Conservation (phyloP, 1,140 invertebrate species). For the Formica selysi region DNA sequence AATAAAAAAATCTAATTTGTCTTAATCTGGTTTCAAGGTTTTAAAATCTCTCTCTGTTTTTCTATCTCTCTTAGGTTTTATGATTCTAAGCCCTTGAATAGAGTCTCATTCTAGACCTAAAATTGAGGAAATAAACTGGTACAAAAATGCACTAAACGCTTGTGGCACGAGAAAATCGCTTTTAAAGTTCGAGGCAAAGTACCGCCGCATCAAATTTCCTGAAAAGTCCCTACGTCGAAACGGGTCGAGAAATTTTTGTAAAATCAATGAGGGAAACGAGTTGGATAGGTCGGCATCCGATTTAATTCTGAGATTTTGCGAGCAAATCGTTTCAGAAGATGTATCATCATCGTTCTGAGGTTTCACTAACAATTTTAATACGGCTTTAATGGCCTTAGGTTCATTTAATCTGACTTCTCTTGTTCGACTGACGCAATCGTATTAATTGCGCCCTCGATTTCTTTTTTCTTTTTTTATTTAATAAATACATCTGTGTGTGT, state of each 20-base stretch:
- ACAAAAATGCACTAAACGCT: slow-evolving; percentile 17
- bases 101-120: background rate
- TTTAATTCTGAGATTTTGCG: slow-evolving; percentile 38
- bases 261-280: slow-evolving; percentile 13
- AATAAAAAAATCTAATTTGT: too few species aligned
- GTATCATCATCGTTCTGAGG: slow-evolving; percentile 15
- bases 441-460: background rate
- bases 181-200: slow-evolving; percentile 43
- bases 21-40: too few species aligned
- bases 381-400: slow-evolving; percentile 2
- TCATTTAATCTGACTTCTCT: slow-evolving; percentile 2
- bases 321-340: slow-evolving; percentile 9
- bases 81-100: background rate
- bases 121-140: slow-evolving; percentile 19
- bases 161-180: slow-evolving; percentile 27
- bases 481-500: background rate
- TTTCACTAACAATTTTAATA: slow-evolving; percentile 28
- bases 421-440: background rate
- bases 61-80: background rate
- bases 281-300: slow-evolving; percentile 11
- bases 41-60: too few species aligned
- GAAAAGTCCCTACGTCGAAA: background rate
- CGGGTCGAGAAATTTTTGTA: slow-evolving; percentile 13
- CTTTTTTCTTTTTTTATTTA: background rate
- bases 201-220: slow-evolving; percentile 14